Base-by-base conservation (phyloP, 2,888 invertebrate genomes). In the Petrophora chlorosata region DNA sequence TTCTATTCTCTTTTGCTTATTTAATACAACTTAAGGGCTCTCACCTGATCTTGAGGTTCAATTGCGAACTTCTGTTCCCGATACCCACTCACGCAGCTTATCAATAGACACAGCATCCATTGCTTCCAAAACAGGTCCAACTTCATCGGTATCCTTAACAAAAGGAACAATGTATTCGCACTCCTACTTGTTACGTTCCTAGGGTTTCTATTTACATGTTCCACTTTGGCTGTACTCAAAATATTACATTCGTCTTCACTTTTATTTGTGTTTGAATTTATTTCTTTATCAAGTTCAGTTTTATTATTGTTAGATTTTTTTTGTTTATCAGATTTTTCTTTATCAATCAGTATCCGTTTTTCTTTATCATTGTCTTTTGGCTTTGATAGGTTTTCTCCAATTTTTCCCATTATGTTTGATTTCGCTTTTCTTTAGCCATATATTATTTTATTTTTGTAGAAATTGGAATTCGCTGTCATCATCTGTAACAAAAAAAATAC, bases 1-100 rank as follows among this genome's bases (percentile, higher is more conserved):
- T n/a, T n/a, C n/a, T n/a, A n/a, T n/a, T n/a, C n/a, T n/a, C n/a
- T n/a, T n/a, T n/a, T n/a, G n/a, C n/a, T n/a, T n/a, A n/a, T n/a
- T n/a, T n/a, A 30, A 9, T 30, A 14, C 3, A 16, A 12, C 5
- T 9, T 9, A 19, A 17, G 19, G 12, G 2, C 10, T 12, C 78
- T 75, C 48, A 89, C 89, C 83, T 90, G 89, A 71, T 90, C 89
- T 50, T 89, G 88, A 0, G 89, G 89, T 30, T 90, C 89, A 12
- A 90, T 85, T 0, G 88, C 89, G 60, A 90, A 90, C 56, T 82
- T 82, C 66, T 89, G 89, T 40, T 88, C 88, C 35, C 70, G 79
- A 46, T 71, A 72, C n/a, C 75, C 85, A 68, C 64, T 67, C 30
- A 76, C 82, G 59, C 61, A 65, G 62, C 63, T 66, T 48, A 76